Conservation (phyloP, 2,888 invertebrate genomes). For the Drosophila borborema region DNA sequence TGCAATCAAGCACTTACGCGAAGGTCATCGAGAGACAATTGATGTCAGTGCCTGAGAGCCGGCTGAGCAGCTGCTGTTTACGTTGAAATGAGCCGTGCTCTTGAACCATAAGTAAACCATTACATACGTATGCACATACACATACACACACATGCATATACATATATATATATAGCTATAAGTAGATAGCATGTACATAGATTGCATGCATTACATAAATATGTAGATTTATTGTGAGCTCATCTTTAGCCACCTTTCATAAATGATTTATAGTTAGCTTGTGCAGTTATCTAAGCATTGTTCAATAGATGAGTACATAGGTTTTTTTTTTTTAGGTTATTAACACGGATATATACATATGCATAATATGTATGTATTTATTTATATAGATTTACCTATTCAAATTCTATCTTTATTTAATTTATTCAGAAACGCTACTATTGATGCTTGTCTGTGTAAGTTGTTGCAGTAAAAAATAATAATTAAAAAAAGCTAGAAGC, state of each 20-base stretch:
- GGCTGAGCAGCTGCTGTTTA: conserved; percentile 54
- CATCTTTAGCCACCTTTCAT: conserved; percentile 44
- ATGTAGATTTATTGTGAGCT: conserved; percentile 48
- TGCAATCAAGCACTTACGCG: conserved; percentile 60
- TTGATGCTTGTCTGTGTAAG: conserved; percentile 24
- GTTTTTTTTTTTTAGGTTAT: conserved; percentile 10
- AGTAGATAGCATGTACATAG: conserved; percentile 5
- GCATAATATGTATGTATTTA: background rate
- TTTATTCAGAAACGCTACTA: conserved; percentile 29
- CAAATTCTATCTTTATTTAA: conserved; percentile 23
- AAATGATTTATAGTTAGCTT: conserved; percentile 55
- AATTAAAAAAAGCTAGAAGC: conserved; percentile 36
- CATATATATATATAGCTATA: background rate
- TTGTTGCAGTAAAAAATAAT: conserved; percentile 37
- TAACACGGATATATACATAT: background rate
- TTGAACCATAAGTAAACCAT: conserved; percentile 47
- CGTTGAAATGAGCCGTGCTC: conserved; percentile 62
- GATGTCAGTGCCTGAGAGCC: conserved; percentile 62
- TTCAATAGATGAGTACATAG: conserved; percentile 38
- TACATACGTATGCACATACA: background rate
- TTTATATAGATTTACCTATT: conserved; percentile 5
- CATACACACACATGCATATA: background rate
- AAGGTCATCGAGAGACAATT: conserved; percentile 67
- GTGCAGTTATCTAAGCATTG: conserved; percentile 27
- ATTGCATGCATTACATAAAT: conserved; percentile 14